phyloP scores from a whole-genome alignment of 2,797 vertebrate genomes.

The Novumbra hubbsi region DNA sequence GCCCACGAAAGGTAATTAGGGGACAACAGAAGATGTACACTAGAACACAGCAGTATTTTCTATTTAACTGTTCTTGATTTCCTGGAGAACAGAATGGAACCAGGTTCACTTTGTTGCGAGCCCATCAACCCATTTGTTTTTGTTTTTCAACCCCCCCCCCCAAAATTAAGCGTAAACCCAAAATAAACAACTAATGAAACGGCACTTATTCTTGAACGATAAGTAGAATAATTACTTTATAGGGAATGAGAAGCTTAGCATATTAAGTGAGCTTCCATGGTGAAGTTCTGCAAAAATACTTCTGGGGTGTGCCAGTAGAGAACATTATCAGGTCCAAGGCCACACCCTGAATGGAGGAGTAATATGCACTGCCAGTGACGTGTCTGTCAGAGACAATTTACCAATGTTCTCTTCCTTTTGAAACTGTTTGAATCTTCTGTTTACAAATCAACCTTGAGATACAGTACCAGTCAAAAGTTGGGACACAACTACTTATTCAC shows the following conservation, averaged over 20 bases:
- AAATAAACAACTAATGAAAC: not conserved
- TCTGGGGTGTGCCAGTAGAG: constrained; percentile 41
- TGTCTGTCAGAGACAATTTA: constrained; percentile 11
- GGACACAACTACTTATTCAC: too few relatives aligned
- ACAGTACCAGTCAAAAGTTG: too few relatives aligned
- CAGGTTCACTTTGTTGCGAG: not conserved
- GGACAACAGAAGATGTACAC: not conserved
- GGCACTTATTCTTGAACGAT: not conserved
- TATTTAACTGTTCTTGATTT: not conserved
- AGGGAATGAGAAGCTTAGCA: not conserved
- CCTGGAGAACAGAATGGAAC: not conserved
- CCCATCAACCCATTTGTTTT: not conserved
- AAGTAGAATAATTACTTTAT: not conserved
- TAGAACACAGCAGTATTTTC: not conserved
- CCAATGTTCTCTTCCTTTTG: not conserved
- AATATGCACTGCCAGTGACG: constrained; percentile 45
- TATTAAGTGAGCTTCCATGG: not conserved
- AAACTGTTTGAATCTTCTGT: constrained; percentile 49
- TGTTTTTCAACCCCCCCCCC: not conserved
- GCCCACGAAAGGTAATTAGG: not conserved
- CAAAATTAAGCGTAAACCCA: constrained; percentile 29
- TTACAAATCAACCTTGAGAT: constrained; percentile 57
- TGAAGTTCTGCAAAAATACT: constrained; percentile 36
- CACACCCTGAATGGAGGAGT: constrained; percentile 29
- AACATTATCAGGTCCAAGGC: constrained; percentile 31